phyloP scores from a whole-genome alignment of 2,113 vertebrate genomes.

The Mellivora capensis region DNA sequence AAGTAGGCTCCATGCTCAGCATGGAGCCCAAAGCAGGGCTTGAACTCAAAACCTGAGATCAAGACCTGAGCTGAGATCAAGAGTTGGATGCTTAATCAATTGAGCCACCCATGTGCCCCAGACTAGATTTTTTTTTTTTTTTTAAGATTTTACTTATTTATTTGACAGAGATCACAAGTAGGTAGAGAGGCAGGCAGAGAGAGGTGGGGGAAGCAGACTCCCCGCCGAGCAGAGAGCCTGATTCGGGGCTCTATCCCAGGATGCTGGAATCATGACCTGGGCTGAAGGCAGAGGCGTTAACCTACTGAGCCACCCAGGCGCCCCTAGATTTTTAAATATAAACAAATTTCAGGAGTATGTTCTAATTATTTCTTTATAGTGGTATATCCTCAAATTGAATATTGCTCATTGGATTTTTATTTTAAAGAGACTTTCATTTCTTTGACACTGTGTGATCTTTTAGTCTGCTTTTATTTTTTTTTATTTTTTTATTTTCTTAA shows the following conservation, averaged over 20 bases:
- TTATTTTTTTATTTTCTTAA: background rate
- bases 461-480: constrained; percentile 25
- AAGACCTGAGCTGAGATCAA: background rate
- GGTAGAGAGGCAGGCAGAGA: too few relatives aligned
- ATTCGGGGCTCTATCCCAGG: too few relatives aligned
- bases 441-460: background rate
- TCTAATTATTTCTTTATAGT: constrained; percentile 15
- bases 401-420: constrained; percentile 15
- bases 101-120: background rate
- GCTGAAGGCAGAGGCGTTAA: too few relatives aligned
- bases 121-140: too few relatives aligned
- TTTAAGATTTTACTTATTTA: too few relatives aligned
- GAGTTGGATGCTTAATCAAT: background rate
- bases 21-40: background rate
- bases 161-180: too few relatives aligned
- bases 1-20: background rate
- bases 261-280: too few relatives aligned
- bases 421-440: background rate
- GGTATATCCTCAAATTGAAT: constrained; percentile 5
- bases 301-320: too few relatives aligned
- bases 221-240: too few relatives aligned
- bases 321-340: background rate
- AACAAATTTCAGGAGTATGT: background rate
- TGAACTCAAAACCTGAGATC: background rate
- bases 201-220: too few relatives aligned